Percentiles rank a stretch among this genome's conserved stretches.
Evolutionary conservation across 2,888 invertebrate species (phyloP).

Genomic region (Pammene fasciana): DNA sequence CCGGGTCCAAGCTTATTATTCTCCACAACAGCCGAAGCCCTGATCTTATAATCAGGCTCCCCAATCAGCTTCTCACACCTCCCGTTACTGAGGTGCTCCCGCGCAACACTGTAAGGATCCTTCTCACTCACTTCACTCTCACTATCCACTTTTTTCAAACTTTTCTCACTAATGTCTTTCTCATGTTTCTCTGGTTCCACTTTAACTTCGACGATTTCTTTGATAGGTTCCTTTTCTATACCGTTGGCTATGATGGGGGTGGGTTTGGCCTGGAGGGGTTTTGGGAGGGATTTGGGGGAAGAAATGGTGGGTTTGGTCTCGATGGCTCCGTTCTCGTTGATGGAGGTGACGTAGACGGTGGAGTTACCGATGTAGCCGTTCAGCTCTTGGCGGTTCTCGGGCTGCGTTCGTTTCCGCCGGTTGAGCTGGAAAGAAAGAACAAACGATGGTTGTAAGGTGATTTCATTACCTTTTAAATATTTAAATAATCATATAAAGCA

Average conservation of each 20-base stretch:
- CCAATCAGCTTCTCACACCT: constrained; percentile 89
- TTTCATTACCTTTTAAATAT: too few relatives aligned
- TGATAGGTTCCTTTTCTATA: constrained; percentile 52
- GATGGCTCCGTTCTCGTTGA: constrained; percentile 81
- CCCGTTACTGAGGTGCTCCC: constrained; percentile 85
- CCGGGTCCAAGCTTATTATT: constrained; percentile 83
- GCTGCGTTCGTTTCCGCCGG: constrained; percentile 82
- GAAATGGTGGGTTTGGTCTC: constrained; percentile 77
- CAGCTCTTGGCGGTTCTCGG: constrained; percentile 83
- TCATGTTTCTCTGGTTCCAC: constrained; percentile 72
- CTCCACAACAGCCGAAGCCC: constrained; percentile 84
- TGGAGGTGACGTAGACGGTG: constrained; percentile 92
- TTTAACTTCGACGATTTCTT: constrained; percentile 54
- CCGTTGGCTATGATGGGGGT: constrained; percentile 77
- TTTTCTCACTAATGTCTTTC: constrained; percentile 75
- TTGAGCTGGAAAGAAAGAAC: constrained; percentile 85
- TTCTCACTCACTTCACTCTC: constrained; percentile 76
- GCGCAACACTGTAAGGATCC: constrained; percentile 73
- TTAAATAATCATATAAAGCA: too few relatives aligned
- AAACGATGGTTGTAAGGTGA: constrained; percentile 77
- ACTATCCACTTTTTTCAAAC: constrained; percentile 64
- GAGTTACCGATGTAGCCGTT: constrained; percentile 93
- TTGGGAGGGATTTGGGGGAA: constrained; percentile 75
- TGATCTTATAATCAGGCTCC: constrained; percentile 84
- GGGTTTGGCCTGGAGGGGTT: constrained; percentile 76